Evolutionary conservation across 1,140 invertebrate species (phyloP).

Genomic region (Danaus plexippus): DNA sequence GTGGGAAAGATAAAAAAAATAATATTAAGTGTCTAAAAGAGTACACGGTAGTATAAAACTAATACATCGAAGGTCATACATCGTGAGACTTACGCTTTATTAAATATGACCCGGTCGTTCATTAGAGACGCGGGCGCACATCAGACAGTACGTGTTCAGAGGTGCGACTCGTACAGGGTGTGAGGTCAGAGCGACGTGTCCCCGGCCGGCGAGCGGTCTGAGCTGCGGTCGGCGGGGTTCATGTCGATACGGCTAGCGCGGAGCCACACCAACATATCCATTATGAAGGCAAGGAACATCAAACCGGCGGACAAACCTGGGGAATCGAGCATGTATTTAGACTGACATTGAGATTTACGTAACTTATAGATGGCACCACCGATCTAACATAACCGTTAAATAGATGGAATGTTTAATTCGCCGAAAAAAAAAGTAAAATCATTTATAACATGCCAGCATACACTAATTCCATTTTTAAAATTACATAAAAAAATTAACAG

Average conservation of each 20-base stretch:
- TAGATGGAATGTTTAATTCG: no score
- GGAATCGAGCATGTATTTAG: background rate
- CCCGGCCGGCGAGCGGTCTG: constrained; percentile 22
- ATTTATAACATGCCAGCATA: no score
- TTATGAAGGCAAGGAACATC: constrained; percentile 85
- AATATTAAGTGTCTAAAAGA: no score
- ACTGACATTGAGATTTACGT: background rate
- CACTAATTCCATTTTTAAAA: no score
- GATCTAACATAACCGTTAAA: background rate
- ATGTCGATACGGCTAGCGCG: constrained; percentile 83
- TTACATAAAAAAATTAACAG: no score
- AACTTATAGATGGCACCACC: background rate
- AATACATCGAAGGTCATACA: no score
- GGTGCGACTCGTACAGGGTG: constrained; percentile 34
- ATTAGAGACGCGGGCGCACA: no score
- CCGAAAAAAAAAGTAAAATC: no score
- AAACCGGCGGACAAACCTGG: constrained; percentile 85
- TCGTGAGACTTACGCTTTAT: no score
- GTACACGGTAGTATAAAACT: no score
- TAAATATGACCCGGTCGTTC: no score
- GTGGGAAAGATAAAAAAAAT: no score
- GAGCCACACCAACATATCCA: constrained; percentile 87
- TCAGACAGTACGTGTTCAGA: constrained; percentile 17
- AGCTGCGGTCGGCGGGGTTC: constrained; percentile 57
- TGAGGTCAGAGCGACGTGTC: constrained; percentile 52